Evolutionary conservation across 2,113 vertebrate species (phyloP), one percentile per base, ranked within the genome.

Genomic region (Leucopsar rothschildi): DNA sequence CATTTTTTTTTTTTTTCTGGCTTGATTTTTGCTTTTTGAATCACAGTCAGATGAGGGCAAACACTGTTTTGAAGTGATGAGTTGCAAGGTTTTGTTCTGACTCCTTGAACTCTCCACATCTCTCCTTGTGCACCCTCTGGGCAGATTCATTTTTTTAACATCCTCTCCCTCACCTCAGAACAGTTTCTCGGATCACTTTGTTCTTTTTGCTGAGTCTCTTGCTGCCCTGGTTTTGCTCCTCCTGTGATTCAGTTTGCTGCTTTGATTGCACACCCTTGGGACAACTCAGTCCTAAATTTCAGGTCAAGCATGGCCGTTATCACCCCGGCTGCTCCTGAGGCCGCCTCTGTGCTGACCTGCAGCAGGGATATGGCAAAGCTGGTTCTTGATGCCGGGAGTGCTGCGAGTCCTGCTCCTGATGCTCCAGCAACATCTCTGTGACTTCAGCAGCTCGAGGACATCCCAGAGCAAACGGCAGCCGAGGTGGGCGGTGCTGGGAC

Each of bases 1-100:
- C 29, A 0, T 59, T 65, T n/a, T 47, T 61, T n/a, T 35, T 35
- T 7, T 40, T 15, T 68, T 57, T 42, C 60, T 87, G 78, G 35
- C 18, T 64, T 35, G 31, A 47, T 71, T 85, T 92, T 95, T 90
- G 77, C 84, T 76, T 87, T 95, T 75, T 82, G 87, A 87, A 53
- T 82, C 40, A 25, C 35, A 42, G 35, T 70, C 47, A 47, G 50
- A 53, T 27, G 82, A 82, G 53, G 37, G 19, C 27, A 59, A 85
- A 33, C 0, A 0, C 53, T 56, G 25, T 82, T 95, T 75, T 3
- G 0, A 79, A 84, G 91, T 84, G 80, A 93, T 44, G 53, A 44
- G 8, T 22, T 1, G 4, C 52, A 50, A 60, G 29, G 70, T 96
- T 96, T 93, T 24, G 0, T 68, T 94, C 49, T 93, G 93, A 95